Conservation (phyloP, 2,113 vertebrate species). For the Vireo altiloquus region DNA sequence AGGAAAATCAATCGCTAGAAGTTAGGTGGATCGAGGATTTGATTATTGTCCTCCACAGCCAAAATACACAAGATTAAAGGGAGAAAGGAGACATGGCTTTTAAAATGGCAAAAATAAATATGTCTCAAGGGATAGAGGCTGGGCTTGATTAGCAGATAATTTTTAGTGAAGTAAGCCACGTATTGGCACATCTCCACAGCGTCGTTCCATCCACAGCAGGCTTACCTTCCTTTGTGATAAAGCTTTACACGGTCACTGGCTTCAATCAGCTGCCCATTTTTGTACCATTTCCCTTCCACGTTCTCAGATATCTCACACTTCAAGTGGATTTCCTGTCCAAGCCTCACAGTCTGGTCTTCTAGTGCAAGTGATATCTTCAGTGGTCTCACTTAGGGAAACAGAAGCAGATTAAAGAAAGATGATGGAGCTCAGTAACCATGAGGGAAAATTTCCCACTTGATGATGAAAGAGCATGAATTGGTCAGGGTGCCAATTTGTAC, state of each 20-base stretch:
- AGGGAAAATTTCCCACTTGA: not conserved
- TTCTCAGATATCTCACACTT: constrained; percentile 94
- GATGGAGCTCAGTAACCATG: not conserved
- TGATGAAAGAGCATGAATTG: not conserved
- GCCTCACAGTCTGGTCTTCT: constrained; percentile 80
- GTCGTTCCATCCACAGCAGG: not conserved
- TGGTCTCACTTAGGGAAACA: constrained; percentile 83
- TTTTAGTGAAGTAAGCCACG: not conserved
- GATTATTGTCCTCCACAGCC: not conserved
- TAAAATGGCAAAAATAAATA: not conserved
- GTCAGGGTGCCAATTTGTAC: not conserved
- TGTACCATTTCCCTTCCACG: constrained; percentile 91
- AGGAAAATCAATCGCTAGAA: not conserved
- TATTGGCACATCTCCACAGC: not conserved
- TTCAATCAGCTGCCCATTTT: constrained; percentile 90
- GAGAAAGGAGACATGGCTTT: not conserved
- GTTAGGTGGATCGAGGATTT: not conserved
- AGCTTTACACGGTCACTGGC: constrained; percentile 85
- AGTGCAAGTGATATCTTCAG: constrained; percentile 89
- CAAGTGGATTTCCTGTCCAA: constrained; percentile 88
- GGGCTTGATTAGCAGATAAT: not conserved
- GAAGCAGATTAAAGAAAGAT: not conserved
- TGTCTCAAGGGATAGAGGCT: not conserved
- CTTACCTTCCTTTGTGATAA: constrained; percentile 88
- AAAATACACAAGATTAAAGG: not conserved